A percentile compares a stretch with the other conserved stretches of the same genome.
phyloP scores from a whole-genome alignment of 2,113 vertebrate genomes.

The Hydrochoerus hydrochaeris region DNA sequence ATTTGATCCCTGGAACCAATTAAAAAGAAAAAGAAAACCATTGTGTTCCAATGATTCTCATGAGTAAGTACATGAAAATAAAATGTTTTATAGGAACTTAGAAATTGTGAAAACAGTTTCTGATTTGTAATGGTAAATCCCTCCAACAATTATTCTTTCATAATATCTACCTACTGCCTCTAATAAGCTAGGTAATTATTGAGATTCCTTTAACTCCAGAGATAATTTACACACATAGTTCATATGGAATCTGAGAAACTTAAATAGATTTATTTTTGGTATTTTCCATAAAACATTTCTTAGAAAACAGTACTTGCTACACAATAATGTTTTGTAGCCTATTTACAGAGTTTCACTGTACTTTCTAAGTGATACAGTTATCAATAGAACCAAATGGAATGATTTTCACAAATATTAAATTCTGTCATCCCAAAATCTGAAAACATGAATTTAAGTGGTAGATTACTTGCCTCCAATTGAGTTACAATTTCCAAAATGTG shows the following conservation, averaged over 20 bases:
- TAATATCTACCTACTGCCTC: background rate
- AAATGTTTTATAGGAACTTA: background rate
- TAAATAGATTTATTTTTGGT: background rate
- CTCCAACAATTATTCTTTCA: background rate
- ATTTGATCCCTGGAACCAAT: no score
- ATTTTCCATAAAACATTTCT: background rate
- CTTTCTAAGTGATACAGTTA: background rate
- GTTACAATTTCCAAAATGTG: slow-evolving; percentile 14
- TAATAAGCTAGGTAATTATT: background rate
- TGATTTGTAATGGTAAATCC: background rate
- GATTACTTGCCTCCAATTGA: background rate
- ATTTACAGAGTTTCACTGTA: background rate
- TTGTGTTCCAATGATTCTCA: background rate
- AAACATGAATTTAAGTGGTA: slow-evolving; percentile 35
- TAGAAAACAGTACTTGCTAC: background rate
- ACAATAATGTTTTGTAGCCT: background rate
- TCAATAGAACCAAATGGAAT: background rate
- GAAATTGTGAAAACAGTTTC: background rate
- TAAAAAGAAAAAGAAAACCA: no score
- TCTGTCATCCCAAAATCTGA: slow-evolving; percentile 33
- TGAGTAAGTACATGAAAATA: slow-evolving; percentile 3
- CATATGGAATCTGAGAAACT: background rate
- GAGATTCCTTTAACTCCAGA: background rate
- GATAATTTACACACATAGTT: background rate
- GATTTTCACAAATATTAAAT: slow-evolving; percentile 49